A percentile compares a stretch with the other conserved stretches of the same genome.
Evolutionary conservation across 1,140 invertebrate species (phyloP).

Genomic region (Forficula auricularia): DNA sequence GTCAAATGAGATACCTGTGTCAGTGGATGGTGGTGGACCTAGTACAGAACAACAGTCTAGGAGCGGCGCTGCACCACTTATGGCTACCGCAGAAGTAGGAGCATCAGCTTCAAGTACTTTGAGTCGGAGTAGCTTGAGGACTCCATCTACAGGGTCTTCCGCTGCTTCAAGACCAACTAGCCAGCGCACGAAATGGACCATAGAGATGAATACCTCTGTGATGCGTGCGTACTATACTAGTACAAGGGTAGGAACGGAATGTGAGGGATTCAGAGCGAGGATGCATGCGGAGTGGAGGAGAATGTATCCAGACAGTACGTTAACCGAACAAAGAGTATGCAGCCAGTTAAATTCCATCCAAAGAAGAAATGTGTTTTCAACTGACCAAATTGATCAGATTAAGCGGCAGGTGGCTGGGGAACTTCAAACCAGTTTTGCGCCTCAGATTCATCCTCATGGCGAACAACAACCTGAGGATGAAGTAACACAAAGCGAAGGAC

Average conservation of each 20-base stretch:
- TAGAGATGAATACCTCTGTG: background rate
- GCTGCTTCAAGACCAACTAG: background rate
- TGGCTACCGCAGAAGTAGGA: background rate
- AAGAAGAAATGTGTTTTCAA: too few species aligned
- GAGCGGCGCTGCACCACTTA: background rate
- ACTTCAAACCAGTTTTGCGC: too few species aligned
- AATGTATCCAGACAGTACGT: background rate
- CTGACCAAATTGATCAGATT: too few species aligned
- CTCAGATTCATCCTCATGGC: too few species aligned
- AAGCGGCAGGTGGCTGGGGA: too few species aligned
- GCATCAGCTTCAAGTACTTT: too few species aligned
- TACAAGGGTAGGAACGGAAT: background rate
- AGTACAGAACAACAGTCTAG: background rate
- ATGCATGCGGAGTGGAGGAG: background rate
- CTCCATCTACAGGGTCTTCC: background rate
- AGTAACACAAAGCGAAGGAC: too few species aligned
- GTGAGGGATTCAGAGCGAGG: background rate
- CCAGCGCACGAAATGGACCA: background rate
- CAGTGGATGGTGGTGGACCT: slow-evolving; percentile 2
- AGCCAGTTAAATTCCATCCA: too few species aligned
- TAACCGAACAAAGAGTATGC: background rate
- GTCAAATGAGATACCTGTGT: background rate
- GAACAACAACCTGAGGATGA: too few species aligned
- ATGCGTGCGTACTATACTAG: background rate
- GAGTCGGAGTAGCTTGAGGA: too few species aligned